Evolutionary conservation across 2,113 vertebrate genomes (phyloP).

Genomic region (Oncorhynchus tshawytscha): DNA sequence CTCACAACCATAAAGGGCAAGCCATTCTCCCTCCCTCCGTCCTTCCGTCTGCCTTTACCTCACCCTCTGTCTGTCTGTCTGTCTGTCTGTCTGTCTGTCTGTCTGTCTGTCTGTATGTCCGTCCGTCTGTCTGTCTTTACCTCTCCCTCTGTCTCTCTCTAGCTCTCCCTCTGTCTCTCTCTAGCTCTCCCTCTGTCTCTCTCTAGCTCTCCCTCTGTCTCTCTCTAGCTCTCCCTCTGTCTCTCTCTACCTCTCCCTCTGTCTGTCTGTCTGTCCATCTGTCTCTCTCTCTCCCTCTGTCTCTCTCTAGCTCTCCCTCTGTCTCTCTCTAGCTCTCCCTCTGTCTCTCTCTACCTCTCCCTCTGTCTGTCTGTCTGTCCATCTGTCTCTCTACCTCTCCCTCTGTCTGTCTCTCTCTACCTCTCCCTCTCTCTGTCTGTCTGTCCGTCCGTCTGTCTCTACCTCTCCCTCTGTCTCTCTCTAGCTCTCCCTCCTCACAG

Average conservation of each 20-base stretch:
- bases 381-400: no score
- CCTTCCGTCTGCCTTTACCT: not conserved
- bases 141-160: no score
- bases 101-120: no score
- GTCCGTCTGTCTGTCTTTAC: constrained; percentile 28
- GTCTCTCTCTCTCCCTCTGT: constrained; percentile 31
- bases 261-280: not conserved
- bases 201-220: not conserved
- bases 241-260: not conserved
- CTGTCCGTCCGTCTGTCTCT: constrained; percentile 12
- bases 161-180: not conserved
- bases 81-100: no score
- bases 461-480: not conserved
- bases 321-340: no score
- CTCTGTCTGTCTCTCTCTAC: no score
- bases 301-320: not conserved
- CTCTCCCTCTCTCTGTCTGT: not conserved
- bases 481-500: not conserved
- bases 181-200: not conserved
- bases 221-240: not conserved
- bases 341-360: no score
- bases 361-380: no score
- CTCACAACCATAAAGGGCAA: no score
- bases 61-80: not conserved
- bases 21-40: constrained; percentile 33